Percentiles rank a stretch among this genome's conserved stretches.
These are phyloP conservation scores for Drosophila longiperda DNA, from an alignment of 2,888 invertebrate species.

Conservation along the genomic window DNA sequence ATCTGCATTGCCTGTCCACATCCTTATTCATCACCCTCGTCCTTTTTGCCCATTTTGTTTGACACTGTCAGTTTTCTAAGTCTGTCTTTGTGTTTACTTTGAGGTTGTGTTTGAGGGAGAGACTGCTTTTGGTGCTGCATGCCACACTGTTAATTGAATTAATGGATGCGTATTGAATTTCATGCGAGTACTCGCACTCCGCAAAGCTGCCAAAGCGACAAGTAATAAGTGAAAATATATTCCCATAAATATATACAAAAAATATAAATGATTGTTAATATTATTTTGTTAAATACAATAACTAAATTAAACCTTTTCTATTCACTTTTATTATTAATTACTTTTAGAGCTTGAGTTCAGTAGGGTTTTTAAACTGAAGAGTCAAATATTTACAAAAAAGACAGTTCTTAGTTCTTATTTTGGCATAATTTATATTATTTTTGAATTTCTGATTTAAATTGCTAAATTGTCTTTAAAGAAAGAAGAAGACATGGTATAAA, in stretches of 20 bases:
- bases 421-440: neutral
- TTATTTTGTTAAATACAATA: neutral
- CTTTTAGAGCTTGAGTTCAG: neutral
- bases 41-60: conserved; percentile 28
- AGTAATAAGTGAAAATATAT: conserved; percentile 14
- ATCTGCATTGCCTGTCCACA: conserved; percentile 42
- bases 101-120: conserved; percentile 40
- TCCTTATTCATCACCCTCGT: conserved; percentile 18
- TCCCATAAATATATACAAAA: neutral
- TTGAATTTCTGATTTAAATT: neutral
- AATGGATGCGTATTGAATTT: conserved; percentile 62
- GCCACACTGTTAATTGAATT: conserved; percentile 68
- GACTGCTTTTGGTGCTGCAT: conserved; percentile 17
- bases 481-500: neutral
- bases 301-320: neutral
- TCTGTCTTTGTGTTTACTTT: conserved; percentile 41
- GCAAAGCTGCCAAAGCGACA: conserved; percentile 26
- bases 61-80: conserved; percentile 39
- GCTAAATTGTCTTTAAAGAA: neutral
- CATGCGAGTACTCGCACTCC: conserved; percentile 23
- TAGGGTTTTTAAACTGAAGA: neutral
- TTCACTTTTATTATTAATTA: no score
- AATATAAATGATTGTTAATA: neutral
- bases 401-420: neutral
- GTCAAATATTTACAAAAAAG: neutral